Percentiles rank a stretch among this genome's conserved stretches.
Conservation (phyloP, 2,113 vertebrate species). For the Telmatochromis brichardi region DNA sequence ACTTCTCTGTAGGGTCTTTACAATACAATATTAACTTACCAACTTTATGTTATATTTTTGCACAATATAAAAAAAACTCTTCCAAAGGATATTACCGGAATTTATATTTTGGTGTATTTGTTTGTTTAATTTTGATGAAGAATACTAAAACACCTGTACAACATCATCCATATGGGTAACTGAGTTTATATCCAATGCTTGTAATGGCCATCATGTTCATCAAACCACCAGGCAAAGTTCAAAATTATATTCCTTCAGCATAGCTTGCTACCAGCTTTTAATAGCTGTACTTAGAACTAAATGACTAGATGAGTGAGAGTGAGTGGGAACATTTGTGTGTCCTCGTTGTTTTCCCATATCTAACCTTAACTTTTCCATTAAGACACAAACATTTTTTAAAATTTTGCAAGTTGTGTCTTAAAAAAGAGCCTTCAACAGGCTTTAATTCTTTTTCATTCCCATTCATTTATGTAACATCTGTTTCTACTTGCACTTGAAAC, state of each 20-base stretch:
- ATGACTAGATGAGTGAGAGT: neutral
- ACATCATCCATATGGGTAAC: neutral
- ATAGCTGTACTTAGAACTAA: neutral
- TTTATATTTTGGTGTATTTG: neutral
- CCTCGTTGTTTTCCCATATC: neutral
- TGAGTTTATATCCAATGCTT: neutral
- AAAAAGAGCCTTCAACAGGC: neutral
- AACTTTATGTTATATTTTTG: neutral
- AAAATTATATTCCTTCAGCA: neutral
- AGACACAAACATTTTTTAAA: fast-evolving
- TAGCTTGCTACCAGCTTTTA: neutral
- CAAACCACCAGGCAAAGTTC: neutral
- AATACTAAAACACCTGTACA: neutral
- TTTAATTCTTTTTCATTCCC: neutral
- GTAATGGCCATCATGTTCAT: neutral
- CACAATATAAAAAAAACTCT: neutral
- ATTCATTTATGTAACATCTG: neutral
- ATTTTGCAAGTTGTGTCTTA: neutral
- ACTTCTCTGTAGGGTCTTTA: neutral
- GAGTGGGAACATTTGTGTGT: neutral
- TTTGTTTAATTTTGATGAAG: neutral
- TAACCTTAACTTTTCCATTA: neutral
- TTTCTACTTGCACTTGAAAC: neutral
- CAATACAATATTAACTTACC: neutral
- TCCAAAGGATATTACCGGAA: neutral